Evolutionary conservation across 2,888 invertebrate genomes (phyloP).

Genomic region (Chaitophorus viminalis): DNA sequence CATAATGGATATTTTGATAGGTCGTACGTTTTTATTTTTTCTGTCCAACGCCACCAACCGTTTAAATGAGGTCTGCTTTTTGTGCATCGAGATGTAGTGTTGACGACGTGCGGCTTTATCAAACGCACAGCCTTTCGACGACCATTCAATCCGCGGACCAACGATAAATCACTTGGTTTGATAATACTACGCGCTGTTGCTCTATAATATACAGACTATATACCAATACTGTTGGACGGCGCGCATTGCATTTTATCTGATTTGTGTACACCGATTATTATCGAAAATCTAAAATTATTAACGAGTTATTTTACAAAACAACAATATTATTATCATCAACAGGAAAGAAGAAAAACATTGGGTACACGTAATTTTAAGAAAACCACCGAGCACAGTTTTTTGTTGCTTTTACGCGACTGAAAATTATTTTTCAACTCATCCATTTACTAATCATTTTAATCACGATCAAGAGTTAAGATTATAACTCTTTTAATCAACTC

Average conservation of each 20-base stretch:
- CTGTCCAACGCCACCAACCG: not conserved
- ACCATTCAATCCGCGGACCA: constrained; percentile 5
- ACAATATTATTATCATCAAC: too few species aligned
- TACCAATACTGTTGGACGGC: not conserved
- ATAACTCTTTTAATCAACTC: not conserved
- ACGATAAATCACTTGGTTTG: constrained; percentile 25
- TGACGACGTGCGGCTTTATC: constrained; percentile 30
- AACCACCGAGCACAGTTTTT: not conserved
- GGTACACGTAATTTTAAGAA: not conserved
- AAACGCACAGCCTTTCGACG: not conserved
- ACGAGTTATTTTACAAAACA: too few species aligned
- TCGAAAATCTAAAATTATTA: not conserved
- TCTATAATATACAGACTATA: not conserved
- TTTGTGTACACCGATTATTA: not conserved
- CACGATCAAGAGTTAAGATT: too few species aligned
- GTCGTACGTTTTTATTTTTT: constrained; percentile 26
- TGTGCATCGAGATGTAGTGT: constrained; percentile 10
- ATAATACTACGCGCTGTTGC: constrained; percentile 7
- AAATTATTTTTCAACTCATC: not conserved
- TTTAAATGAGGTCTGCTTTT: constrained; percentile 39
- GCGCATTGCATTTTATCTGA: not conserved
- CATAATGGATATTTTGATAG: constrained; percentile 38
- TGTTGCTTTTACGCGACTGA: not conserved
- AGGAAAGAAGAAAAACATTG: not conserved
- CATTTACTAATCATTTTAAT: not conserved